A percentile compares a stretch with the other conserved stretches of the same genome.
Evolutionary conservation across 1,140 invertebrate genomes (phyloP).

Genomic region (Drosophila nigromelanica): DNA sequence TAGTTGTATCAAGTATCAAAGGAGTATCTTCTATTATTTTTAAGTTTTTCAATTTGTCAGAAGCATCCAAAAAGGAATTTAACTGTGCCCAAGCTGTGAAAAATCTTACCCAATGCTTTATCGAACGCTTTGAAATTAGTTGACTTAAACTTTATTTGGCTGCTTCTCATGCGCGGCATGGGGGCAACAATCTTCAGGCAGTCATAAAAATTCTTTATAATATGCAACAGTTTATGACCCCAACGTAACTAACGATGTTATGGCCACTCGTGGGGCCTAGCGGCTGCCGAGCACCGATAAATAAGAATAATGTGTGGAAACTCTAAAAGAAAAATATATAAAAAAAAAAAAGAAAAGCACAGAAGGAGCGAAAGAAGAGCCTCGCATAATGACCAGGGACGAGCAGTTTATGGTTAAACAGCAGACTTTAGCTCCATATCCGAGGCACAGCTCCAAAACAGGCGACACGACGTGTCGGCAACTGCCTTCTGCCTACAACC

Average conservation of each 20-base stretch:
- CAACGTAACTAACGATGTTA: slow-evolving; percentile 22
- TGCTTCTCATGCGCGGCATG: not conserved
- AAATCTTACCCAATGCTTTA: not conserved
- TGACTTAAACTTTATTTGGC: not conserved
- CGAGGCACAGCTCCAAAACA: slow-evolving; percentile 51
- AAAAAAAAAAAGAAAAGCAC: not conserved
- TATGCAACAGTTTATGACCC: slow-evolving; percentile 45
- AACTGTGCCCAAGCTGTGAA: not conserved
- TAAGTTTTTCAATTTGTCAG: not conserved
- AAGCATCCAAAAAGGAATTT: not conserved
- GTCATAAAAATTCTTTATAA: slow-evolving; percentile 35
- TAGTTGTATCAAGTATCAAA: too few species aligned
- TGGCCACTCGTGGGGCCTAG: slow-evolving; percentile 33
- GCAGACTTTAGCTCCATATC: slow-evolving; percentile 33
- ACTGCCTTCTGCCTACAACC: slow-evolving; percentile 4
- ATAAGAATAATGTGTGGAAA: slow-evolving; percentile 70
- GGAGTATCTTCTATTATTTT: too few species aligned
- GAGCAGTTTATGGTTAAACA: slow-evolving; percentile 77
- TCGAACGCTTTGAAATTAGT: slow-evolving; percentile 2
- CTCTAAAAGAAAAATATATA: slow-evolving; percentile 7
- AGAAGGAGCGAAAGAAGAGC: slow-evolving; percentile 28
- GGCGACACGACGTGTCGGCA: slow-evolving; percentile 37
- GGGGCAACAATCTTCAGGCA: slow-evolving; percentile 2
- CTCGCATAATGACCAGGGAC: slow-evolving; percentile 68
- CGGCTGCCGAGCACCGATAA: slow-evolving; percentile 54